Evolutionary conservation across 2,797 vertebrate genomes (phyloP).

Genomic region (Phalanger gymnotis): DNA sequence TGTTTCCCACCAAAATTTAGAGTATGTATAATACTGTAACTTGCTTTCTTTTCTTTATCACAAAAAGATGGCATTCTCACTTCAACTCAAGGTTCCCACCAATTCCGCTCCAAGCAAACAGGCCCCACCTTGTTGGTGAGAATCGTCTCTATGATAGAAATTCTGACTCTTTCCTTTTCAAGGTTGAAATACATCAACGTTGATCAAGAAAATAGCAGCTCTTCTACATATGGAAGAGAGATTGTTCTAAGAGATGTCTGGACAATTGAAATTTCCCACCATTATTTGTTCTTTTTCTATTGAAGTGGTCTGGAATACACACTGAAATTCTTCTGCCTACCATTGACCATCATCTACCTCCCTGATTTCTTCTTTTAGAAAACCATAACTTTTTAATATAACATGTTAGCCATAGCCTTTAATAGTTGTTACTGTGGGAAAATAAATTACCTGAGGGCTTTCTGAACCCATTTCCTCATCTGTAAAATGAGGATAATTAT

Average conservation of each 20-base stretch:
- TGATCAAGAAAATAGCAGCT: not conserved
- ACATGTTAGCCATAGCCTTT: not conserved
- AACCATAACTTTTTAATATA: not conserved
- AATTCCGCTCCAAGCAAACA: not conserved
- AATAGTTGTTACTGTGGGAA: not conserved
- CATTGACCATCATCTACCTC: not conserved
- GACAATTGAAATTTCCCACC: not conserved
- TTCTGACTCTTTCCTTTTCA: not conserved
- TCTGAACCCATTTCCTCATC: not conserved
- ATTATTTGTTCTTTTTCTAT: not conserved
- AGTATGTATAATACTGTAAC: not conserved
- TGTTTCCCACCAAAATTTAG: not conserved
- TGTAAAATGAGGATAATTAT: not conserved
- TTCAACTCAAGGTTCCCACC: not conserved
- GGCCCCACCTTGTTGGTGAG: not conserved
- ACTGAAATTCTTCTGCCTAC: not conserved
- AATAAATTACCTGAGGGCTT: not conserved
- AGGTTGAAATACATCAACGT: not conserved
- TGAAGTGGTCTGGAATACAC: not conserved
- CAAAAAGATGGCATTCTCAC: not conserved
- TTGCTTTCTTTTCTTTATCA: not conserved
- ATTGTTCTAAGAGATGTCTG: not conserved
- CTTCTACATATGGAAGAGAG: not conserved
- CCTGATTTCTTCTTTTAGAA: not conserved
- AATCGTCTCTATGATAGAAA: not conserved